Evolutionary conservation across 2,888 invertebrate species (phyloP), one percentile per base, ranked within the genome.

Genomic region (Yponomeuta cagnagella): DNA sequence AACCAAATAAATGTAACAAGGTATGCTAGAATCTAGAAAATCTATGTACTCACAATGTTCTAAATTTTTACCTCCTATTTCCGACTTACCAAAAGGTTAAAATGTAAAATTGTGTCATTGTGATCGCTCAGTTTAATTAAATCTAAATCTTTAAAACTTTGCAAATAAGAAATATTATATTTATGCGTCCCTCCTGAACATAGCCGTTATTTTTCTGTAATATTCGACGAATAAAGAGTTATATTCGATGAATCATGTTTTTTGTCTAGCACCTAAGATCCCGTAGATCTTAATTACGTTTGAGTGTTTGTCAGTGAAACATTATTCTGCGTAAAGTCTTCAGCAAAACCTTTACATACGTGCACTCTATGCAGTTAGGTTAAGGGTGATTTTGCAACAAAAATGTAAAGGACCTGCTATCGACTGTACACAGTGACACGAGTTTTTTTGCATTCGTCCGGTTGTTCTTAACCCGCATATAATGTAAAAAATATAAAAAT

Each of bases 161-260:
- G 70, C 37, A 58, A 68, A 58, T 68, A 52, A 67, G n/a, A 52
- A 63, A 23, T 31, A 70, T 70, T 71, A 68, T 58, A 58, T 15
- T 58, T 71, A 63, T 68, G 52, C 48, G 31, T 68, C 30, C 52
- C n/a, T n/a, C 12, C 15, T 48, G 68, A 63, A 63, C 23, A 64
- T 78, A 82, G 78, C 15, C 78, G 76, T 78, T 81, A 83, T 82
- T 82, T 82, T 84, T 82, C 79, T 82, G 80, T 79, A 75, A 74
- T 75, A 76, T 76, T 77, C 77, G 80, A 79, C 78, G 78, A 83
- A 80, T 82, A 82, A 82, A 84, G 80, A 76, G 79, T 80, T 79
- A 67, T 67, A 67, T 67, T 67, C 43, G 30, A 31, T 64, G 4
- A 10, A n/a, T 43, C 8, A 43, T 67, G 67, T 67, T n/a, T 64